phyloP scores from a whole-genome alignment of 2,113 vertebrate genomes.

The Pangasianodon gigas region DNA sequence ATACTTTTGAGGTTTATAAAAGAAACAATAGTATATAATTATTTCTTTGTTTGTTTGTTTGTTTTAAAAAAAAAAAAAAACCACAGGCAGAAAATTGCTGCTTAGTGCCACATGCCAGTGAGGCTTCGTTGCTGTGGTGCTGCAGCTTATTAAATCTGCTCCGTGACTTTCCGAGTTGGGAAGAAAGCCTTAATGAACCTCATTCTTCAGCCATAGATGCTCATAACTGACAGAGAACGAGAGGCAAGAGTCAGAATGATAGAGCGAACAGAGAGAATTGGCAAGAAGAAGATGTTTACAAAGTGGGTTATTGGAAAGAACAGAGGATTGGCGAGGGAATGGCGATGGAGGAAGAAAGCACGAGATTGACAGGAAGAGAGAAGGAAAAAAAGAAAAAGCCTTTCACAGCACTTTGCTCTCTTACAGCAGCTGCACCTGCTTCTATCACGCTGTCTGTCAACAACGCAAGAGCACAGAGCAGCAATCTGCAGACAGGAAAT shows the following conservation, averaged over 20 bases:
- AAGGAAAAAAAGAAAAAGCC: too few relatives aligned
- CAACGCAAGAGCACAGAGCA: slow-evolving; percentile 32
- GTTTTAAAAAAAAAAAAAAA: neutral
- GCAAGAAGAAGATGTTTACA: slow-evolving; percentile 17
- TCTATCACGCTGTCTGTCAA: slow-evolving; percentile 40
- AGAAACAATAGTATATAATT: neutral
- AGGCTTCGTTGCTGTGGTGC: neutral
- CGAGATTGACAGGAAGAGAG: slow-evolving; percentile 15
- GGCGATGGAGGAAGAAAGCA: neutral
- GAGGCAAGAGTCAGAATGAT: slow-evolving; percentile 7
- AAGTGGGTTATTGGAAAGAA: slow-evolving; percentile 9
- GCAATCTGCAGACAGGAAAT: slow-evolving; percentile 18
- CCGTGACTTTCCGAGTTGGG: neutral
- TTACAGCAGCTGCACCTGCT: slow-evolving; percentile 42
- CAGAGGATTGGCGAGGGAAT: neutral
- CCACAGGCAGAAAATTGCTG: neutral
- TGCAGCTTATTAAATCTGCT: neutral
- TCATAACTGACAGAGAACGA: neutral
- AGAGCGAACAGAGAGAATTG: neutral
- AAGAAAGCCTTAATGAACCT: neutral
- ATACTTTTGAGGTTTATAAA: neutral
- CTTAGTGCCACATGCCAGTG: neutral
- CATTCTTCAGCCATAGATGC: neutral
- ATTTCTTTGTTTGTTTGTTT: neutral
- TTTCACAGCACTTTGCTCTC: slow-evolving; percentile 18